Evolutionary conservation across 2,888 invertebrate genomes (phyloP).

Genomic region (Drosophila percnosoma): DNA sequence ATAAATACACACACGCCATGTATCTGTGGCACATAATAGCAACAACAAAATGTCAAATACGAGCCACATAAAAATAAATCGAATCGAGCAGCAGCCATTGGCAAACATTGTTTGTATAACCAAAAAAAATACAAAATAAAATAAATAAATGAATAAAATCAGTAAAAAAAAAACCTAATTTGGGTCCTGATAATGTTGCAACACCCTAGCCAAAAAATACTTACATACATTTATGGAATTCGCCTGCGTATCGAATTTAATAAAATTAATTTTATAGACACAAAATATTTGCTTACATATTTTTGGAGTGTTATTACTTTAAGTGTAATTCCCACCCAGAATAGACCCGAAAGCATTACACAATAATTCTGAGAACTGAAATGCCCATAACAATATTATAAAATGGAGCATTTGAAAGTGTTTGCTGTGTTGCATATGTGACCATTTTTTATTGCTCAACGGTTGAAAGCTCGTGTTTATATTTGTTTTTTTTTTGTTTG

Average conservation of each 20-base stretch:
- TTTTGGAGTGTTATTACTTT: background rate
- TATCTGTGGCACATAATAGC: conserved; percentile 42
- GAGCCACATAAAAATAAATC: conserved; percentile 51
- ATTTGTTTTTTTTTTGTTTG: conserved; percentile 36
- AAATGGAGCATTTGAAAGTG: conserved; percentile 32
- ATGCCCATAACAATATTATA: background rate
- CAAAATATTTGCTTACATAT: background rate
- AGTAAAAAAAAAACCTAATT: background rate
- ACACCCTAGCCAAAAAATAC: conserved; percentile 12
- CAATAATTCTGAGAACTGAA: background rate
- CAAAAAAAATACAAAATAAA: background rate
- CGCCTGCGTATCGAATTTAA: background rate
- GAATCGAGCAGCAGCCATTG: conserved; percentile 39
- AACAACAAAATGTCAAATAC: conserved; percentile 34
- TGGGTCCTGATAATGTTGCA: background rate
- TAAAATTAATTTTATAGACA: background rate
- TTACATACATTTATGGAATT: background rate
- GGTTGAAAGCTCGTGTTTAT: conserved; percentile 60
- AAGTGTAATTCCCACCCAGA: background rate
- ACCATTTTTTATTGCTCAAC: conserved; percentile 76
- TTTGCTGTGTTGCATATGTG: conserved; percentile 67
- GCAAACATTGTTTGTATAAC: conserved; percentile 34
- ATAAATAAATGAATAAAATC: conserved; percentile 1
- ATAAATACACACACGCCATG: background rate
- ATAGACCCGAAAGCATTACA: background rate